A percentile compares a stretch with the other conserved stretches of the same genome.
Conservation (phyloP, 2,888 invertebrate genomes). For the Yponomeuta malinellus region DNA sequence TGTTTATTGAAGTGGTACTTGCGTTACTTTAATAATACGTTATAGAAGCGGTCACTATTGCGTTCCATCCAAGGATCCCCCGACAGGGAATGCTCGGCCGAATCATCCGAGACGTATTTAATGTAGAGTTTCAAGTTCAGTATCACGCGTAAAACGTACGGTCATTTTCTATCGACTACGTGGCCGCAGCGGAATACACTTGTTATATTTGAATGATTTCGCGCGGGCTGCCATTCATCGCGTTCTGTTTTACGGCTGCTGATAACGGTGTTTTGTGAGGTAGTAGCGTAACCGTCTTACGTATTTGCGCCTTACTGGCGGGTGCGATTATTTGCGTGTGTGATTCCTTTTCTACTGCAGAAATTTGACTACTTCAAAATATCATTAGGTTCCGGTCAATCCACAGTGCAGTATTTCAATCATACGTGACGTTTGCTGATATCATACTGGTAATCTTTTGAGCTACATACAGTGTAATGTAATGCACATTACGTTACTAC, state of each 20-base stretch:
- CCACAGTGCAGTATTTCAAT: neutral
- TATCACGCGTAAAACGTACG: slow-evolving; percentile 4
- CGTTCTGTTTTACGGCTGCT: slow-evolving; percentile 39
- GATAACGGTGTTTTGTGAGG: slow-evolving; percentile 25
- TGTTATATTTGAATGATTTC: slow-evolving; percentile 43
- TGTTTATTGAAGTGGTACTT: too few relatives aligned
- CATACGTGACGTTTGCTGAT: neutral
- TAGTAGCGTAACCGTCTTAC: slow-evolving; percentile 6
- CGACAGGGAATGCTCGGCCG: neutral
- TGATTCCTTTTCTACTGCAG: neutral
- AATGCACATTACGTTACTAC: too few relatives aligned
- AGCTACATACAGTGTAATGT: too few relatives aligned
- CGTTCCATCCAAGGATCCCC: too few relatives aligned
- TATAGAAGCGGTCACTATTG: too few relatives aligned
- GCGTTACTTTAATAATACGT: too few relatives aligned
- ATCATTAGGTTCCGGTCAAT: neutral
- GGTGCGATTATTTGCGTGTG: neutral
- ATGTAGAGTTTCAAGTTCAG: neutral
- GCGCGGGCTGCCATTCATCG: slow-evolving; percentile 31
- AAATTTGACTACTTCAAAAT: neutral
- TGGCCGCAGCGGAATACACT: slow-evolving; percentile 21
- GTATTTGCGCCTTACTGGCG: neutral
- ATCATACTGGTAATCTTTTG: neutral
- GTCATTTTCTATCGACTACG: slow-evolving; percentile 11
- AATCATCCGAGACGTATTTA: neutral